Conservation (phyloP, 1,140 invertebrate genomes). For the Cotesia vestalis region DNA sequence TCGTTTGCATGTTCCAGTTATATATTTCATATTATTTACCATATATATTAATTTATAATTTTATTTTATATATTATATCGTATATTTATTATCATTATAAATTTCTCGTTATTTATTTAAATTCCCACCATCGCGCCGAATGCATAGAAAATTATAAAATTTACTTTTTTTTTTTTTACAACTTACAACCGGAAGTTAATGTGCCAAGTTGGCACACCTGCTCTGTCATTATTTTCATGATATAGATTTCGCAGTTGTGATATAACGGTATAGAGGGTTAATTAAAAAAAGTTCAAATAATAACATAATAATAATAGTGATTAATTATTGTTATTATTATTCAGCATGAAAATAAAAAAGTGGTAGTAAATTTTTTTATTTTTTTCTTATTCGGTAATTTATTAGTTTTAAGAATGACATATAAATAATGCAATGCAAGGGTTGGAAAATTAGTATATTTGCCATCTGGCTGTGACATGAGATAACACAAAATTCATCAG, state of each 20-base stretch:
- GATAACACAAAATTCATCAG: constrained; percentile 46
- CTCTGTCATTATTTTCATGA: constrained; percentile 22
- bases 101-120: constrained; percentile 6
- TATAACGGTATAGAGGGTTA: constrained; percentile 4
- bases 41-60: too few relatives aligned
- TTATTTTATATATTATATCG: too few relatives aligned
- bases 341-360: too few relatives aligned
- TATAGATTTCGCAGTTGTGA: constrained; percentile 10
- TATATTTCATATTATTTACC: too few relatives aligned
- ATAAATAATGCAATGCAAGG: too few relatives aligned
- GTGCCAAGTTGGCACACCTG: constrained; percentile 23
- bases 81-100: not conserved
- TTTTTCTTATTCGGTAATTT: too few relatives aligned
- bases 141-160: not conserved
- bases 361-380: too few relatives aligned
- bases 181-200: constrained; percentile 23
- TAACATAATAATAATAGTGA: too few relatives aligned
- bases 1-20: too few relatives aligned
- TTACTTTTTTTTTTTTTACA: not conserved
- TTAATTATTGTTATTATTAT: too few relatives aligned
- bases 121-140: constrained; percentile 14
- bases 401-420: too few relatives aligned
- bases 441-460: constrained; percentile 22
- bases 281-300: not conserved
- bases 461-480: constrained; percentile 53